phyloP scores from a whole-genome alignment of 2,888 invertebrate genomes.

The Scrobipalpa atriplicella region DNA sequence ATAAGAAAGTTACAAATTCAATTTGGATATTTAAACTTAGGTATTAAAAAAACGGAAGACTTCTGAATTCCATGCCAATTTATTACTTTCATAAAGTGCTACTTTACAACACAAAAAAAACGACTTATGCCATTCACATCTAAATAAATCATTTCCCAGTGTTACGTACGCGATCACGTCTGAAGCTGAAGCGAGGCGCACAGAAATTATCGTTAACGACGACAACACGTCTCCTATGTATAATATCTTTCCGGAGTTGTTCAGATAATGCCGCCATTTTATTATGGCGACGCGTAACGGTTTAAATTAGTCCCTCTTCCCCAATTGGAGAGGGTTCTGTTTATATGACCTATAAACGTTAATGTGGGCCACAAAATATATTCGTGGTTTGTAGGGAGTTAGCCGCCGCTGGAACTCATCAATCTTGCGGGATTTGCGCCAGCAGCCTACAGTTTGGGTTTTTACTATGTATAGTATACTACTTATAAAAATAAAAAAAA shows the following conservation, averaged over 20 bases:
- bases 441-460: conserved; percentile 1
- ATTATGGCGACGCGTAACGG: conserved; percentile 44
- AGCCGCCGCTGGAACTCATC: conserved; percentile 22
- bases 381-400: conserved; percentile 33
- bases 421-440: conserved; percentile 23
- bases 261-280: conserved; percentile 50
- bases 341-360: conserved; percentile 55
- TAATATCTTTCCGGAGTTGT: conserved; percentile 48
- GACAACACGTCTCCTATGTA: conserved; percentile 38
- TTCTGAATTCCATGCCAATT: too few species aligned
- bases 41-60: too few species aligned
- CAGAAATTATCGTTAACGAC: conserved; percentile 41
- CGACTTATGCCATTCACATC: too few species aligned
- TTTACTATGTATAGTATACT: neutral
- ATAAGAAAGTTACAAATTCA: too few species aligned
- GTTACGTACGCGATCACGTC: neutral
- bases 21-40: too few species aligned
- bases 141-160: neutral
- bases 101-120: too few species aligned
- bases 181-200: neutral
- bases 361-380: conserved; percentile 46
- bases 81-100: too few species aligned
- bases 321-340: conserved; percentile 50
- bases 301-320: conserved; percentile 57
- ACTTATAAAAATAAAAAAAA: too few species aligned